phyloP scores from a whole-genome alignment of 2,113 vertebrate species.

The Brachyhypopomus gauderio region DNA sequence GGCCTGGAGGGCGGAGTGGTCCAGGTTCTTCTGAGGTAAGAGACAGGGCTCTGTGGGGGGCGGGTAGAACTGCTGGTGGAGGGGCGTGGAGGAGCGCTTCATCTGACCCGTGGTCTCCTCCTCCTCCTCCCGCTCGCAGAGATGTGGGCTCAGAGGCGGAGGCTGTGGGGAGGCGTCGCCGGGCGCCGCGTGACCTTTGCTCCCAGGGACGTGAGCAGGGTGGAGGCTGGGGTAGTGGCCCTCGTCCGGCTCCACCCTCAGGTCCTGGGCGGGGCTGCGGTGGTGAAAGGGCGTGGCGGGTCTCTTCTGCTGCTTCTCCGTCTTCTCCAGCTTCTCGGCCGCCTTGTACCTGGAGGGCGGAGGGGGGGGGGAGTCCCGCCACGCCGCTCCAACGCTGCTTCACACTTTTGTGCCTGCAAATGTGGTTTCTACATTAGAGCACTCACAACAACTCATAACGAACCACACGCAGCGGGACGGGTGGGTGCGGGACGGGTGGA shows the following conservation, averaged over 20 bases:
- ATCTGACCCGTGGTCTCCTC: constrained; percentile 74
- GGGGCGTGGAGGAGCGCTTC: constrained; percentile 89
- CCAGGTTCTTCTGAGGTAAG: constrained; percentile 83
- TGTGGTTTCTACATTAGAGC: no score
- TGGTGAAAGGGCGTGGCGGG: constrained; percentile 95
- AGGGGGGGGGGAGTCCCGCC: constrained; percentile 84
- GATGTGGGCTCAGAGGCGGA: constrained; percentile 94
- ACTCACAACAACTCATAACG: background rate
- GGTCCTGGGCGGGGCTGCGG: constrained; percentile 86
- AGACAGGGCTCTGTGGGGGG: constrained; percentile 87
- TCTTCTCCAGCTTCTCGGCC: constrained; percentile 92
- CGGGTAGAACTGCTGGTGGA: constrained; percentile 92
- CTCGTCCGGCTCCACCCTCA: constrained; percentile 83
- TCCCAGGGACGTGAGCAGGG: constrained; percentile 73
- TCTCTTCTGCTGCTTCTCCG: constrained; percentile 94
- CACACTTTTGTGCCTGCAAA: constrained; percentile 86
- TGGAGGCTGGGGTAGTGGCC: constrained; percentile 87
- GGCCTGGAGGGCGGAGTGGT: constrained; percentile 81
- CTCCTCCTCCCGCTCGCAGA: constrained; percentile 85
- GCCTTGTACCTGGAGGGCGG: constrained; percentile 92
- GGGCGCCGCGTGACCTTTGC: constrained; percentile 81
- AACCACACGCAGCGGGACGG: background rate
- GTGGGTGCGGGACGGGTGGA: background rate
- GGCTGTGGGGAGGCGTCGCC: constrained; percentile 89
- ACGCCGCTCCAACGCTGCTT: constrained; percentile 86